These are phyloP conservation scores for Galleria mellonella DNA, from an alignment of 1,140 invertebrate species.

Conservation along the genomic window DNA sequence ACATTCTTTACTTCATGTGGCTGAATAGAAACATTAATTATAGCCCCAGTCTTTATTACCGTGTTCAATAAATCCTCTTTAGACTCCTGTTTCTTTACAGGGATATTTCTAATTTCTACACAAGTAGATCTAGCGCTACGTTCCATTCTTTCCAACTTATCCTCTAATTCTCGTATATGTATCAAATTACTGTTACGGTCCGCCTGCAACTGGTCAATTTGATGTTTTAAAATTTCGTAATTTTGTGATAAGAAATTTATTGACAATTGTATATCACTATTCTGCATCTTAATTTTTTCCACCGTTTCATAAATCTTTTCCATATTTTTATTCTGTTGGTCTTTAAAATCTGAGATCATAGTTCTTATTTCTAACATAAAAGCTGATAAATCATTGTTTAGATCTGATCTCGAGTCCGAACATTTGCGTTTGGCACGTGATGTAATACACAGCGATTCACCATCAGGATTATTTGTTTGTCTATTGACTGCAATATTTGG, in stretches of 20 bases:
- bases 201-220: neutral
- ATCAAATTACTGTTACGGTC: neutral
- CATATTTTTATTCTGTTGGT: neutral
- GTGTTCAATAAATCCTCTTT: constrained; percentile 10
- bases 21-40: constrained; percentile 7
- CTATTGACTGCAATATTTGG: too few relatives aligned
- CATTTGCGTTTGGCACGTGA: too few relatives aligned
- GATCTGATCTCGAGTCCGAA: too few relatives aligned
- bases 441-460: too few relatives aligned
- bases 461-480: too few relatives aligned
- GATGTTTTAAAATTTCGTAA: neutral
- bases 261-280: constrained; percentile 1
- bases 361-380: too few relatives aligned
- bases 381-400: too few relatives aligned
- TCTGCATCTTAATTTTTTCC: constrained; percentile 14
- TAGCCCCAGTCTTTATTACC: neutral
- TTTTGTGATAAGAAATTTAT: constrained; percentile 2
- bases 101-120: constrained; percentile 18
- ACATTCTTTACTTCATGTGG: constrained; percentile 10
- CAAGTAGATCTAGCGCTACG: constrained; percentile 10
- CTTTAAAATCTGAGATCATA: neutral
- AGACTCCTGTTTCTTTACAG: constrained; percentile 5
- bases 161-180: constrained; percentile 9
- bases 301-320: constrained; percentile 9
- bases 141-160: constrained; percentile 12